These are phyloP conservation scores for Rhynchophorus ferrugineus DNA, from an alignment of 1,140 invertebrate species.

Conservation along the genomic window DNA sequence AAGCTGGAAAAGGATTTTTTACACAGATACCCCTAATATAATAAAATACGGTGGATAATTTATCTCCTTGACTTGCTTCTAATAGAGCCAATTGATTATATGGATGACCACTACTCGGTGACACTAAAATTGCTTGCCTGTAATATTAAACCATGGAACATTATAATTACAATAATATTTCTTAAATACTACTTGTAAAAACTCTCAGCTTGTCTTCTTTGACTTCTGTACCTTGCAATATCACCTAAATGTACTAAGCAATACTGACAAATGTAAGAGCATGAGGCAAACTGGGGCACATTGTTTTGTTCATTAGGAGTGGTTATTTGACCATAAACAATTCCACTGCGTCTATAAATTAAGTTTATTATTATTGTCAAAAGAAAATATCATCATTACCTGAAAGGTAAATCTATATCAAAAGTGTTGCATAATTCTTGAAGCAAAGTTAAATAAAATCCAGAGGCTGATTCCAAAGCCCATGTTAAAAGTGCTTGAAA, in stretches of 20 bases:
- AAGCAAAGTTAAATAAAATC: conserved; percentile 73
- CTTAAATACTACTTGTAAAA: conserved; percentile 56
- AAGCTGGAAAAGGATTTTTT: conserved; percentile 74
- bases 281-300: conserved; percentile 61
- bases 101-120: conserved; percentile 76
- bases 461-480: conserved; percentile 75
- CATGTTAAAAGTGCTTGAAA: conserved; percentile 66
- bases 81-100: conserved; percentile 82
- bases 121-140: conserved; percentile 72
- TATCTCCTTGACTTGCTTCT: conserved; percentile 71
- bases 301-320: conserved; percentile 24
- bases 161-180: background rate
- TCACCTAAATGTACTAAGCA: conserved; percentile 82
- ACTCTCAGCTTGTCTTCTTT: conserved; percentile 69
- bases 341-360: conserved; percentile 38
- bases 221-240: conserved; percentile 74
- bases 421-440: conserved; percentile 76
- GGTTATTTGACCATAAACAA: conserved; percentile 34
- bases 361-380: background rate
- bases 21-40: conserved; percentile 75
- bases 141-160: conserved; percentile 32
- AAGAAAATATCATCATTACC: background rate
- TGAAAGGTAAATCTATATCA: conserved; percentile 70
- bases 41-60: conserved; percentile 74
- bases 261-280: conserved; percentile 77